phyloP scores from a whole-genome alignment of 2,888 invertebrate species.

The Candidula unifasciata region DNA sequence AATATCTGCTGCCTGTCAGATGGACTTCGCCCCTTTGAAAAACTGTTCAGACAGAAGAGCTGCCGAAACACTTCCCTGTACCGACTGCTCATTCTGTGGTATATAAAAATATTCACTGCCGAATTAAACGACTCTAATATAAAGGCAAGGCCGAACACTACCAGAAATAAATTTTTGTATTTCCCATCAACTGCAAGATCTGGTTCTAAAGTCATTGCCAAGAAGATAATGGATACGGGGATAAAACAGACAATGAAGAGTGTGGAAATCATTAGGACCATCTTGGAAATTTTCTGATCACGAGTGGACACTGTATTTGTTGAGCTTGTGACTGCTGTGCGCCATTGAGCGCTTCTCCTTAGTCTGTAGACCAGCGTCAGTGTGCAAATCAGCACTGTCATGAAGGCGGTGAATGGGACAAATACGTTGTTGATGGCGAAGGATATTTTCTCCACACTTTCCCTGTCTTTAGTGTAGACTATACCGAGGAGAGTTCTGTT shows the following conservation, averaged over 20 bases:
- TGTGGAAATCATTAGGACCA: conserved; percentile 15
- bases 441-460: conserved; percentile 10
- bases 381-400: background rate
- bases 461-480: background rate
- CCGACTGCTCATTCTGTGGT: conserved; percentile 24
- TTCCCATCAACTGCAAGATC: conserved; percentile 14
- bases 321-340: background rate
- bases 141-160: conserved; percentile 1
- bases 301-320: background rate
- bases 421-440: conserved; percentile 2
- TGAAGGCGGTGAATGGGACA: background rate
- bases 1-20: no score
- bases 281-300: conserved; percentile 8
- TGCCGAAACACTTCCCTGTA: conserved; percentile 25
- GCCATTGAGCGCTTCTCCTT: background rate
- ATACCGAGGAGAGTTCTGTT: conserved; percentile 31
- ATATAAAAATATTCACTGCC: conserved; percentile 32
- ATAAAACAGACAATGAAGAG: conserved; percentile 12
- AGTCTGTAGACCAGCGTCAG: background rate
- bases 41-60: background rate
- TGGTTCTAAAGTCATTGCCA: conserved; percentile 13
- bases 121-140: conserved; percentile 23
- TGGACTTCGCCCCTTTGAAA: no score
- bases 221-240: background rate
- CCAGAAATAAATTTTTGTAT: conserved; percentile 16